phyloP scores from a whole-genome alignment of 2,888 invertebrate genomes.

The Diarsia brunnea region DNA sequence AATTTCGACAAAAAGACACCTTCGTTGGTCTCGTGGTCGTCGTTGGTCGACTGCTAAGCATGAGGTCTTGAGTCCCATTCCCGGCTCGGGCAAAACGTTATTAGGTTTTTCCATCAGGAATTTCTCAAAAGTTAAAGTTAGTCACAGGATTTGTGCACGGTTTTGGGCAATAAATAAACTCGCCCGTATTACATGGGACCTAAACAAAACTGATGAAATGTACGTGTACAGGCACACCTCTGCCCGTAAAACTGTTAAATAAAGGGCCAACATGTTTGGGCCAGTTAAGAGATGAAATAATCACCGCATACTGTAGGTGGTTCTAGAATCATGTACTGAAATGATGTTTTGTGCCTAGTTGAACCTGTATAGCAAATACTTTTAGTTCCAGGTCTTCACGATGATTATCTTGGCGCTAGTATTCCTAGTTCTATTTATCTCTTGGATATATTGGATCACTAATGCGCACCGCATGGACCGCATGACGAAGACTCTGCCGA shows the following conservation, averaged over 20 bases:
- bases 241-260: background rate
- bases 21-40: background rate
- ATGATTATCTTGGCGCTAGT: constrained; percentile 78
- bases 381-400: constrained; percentile 41
- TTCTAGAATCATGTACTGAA: background rate
- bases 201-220: background rate
- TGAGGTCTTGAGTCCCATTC: background rate
- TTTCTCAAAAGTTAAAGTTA: background rate
- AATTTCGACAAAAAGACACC: background rate
- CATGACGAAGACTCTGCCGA: constrained; percentile 76
- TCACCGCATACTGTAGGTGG: background rate
- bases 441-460: constrained; percentile 74
- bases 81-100: background rate
- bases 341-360: background rate
- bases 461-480: constrained; percentile 73
- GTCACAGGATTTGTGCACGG: background rate
- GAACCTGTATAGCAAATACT: background rate
- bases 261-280: background rate
- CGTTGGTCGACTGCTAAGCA: background rate
- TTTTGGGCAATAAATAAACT: background rate
- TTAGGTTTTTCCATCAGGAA: background rate
- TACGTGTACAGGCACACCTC: background rate
- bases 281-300: background rate
- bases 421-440: constrained; percentile 65
- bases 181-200: background rate